These are phyloP conservation scores for Muscina levida DNA, from an alignment of 2,888 invertebrate genomes.

Conservation along the genomic window DNA sequence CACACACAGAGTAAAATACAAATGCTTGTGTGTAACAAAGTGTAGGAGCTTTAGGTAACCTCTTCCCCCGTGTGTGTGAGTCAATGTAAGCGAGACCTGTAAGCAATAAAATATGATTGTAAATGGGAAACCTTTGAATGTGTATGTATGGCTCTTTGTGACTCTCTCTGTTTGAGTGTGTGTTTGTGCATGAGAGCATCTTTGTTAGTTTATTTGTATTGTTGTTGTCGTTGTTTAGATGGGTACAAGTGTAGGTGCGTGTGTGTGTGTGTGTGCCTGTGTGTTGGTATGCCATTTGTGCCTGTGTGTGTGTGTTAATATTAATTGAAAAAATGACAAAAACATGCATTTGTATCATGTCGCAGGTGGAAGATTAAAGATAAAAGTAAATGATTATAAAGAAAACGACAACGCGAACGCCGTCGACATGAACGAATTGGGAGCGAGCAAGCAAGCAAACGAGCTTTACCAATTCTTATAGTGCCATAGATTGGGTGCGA, in stretches of 20 bases:
- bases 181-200: background rate
- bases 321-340: constrained; percentile 66
- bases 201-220: constrained; percentile 34
- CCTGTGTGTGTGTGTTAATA: constrained; percentile 60
- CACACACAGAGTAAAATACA: too few species aligned
- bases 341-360: constrained; percentile 54
- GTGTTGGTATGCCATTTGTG: constrained; percentile 48
- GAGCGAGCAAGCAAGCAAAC: background rate
- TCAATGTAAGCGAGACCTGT: background rate
- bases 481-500: too few species aligned
- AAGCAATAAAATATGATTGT: constrained; percentile 36
- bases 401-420: constrained; percentile 37
- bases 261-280: constrained; percentile 36
- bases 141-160: background rate
- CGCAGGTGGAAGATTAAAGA: constrained; percentile 65
- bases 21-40: too few species aligned
- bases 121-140: constrained; percentile 34
- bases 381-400: constrained; percentile 63
- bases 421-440: background rate
- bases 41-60: background rate
- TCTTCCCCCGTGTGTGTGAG: constrained; percentile 1
- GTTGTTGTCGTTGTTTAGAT: constrained; percentile 28
- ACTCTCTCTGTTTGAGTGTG: constrained; percentile 37
- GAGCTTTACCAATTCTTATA: background rate
- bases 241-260: constrained; percentile 6